phyloP scores from a whole-genome alignment of 2,888 invertebrate genomes.

The Drosophila tanythrix region DNA sequence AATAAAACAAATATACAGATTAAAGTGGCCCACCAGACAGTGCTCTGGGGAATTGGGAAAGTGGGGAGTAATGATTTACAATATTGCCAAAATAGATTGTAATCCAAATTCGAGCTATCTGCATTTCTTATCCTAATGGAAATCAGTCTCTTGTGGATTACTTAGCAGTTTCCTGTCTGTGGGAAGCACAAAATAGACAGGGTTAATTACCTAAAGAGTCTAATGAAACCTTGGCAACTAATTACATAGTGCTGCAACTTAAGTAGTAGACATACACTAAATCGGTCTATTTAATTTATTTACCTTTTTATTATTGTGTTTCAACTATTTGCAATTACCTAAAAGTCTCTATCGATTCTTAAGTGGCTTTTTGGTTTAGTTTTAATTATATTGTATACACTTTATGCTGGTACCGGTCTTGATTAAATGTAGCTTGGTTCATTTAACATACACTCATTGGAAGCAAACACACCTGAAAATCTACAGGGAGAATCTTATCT shows the following conservation, averaged over 20 bases:
- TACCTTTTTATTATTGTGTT: neutral
- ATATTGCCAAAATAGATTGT: slow-evolving; percentile 70
- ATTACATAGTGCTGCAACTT: neutral
- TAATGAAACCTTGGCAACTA: slow-evolving; percentile 4
- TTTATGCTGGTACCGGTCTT: neutral
- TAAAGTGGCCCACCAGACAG: slow-evolving; percentile 29
- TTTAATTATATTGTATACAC: neutral
- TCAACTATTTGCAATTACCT: neutral
- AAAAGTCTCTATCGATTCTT: neutral
- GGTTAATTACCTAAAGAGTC: neutral
- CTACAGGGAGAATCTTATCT: neutral
- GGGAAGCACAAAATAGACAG: neutral
- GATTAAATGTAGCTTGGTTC: neutral
- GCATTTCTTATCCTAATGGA: slow-evolving; percentile 59
- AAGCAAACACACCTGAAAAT: neutral
- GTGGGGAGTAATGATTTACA: slow-evolving; percentile 73
- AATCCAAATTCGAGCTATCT: slow-evolving; percentile 60
- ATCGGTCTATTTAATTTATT: neutral
- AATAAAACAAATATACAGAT: slow-evolving; percentile 40
- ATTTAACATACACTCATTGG: neutral
- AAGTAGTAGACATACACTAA: neutral
- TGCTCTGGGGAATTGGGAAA: slow-evolving; percentile 34
- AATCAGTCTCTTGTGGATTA: slow-evolving; percentile 44
- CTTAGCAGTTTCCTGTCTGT: slow-evolving; percentile 18
- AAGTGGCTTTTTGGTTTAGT: no score